Percentiles rank a stretch among this genome's conserved stretches.
phyloP scores from a whole-genome alignment of 2,888 invertebrate species.

The Drosophila gaucha region DNA sequence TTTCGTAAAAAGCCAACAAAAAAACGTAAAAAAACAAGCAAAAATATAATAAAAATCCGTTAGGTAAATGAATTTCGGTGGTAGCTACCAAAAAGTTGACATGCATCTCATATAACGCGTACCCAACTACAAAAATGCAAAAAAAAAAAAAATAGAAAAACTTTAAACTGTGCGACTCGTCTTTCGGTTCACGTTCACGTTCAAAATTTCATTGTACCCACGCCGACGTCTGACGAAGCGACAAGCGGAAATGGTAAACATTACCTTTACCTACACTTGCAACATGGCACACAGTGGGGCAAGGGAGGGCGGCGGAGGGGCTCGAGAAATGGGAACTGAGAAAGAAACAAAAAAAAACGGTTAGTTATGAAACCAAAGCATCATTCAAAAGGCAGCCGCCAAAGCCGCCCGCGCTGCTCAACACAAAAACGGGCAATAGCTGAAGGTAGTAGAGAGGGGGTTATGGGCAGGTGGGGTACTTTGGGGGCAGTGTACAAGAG shows the following conservation, averaged over 20 bases:
- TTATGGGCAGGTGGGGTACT: background rate
- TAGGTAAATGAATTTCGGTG: constrained; percentile 70
- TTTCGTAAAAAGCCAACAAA: constrained; percentile 21
- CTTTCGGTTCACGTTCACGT: constrained; percentile 68
- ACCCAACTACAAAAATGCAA: constrained; percentile 30
- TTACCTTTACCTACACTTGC: constrained; percentile 75
- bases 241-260: constrained; percentile 80
- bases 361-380: constrained; percentile 80
- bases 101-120: constrained; percentile 80
- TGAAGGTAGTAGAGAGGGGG: background rate
- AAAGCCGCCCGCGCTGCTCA: constrained; percentile 73
- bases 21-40: constrained; percentile 19
- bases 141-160: constrained; percentile 8
- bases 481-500: constrained; percentile 27
- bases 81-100: constrained; percentile 68
- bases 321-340: constrained; percentile 67
- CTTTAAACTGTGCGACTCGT: constrained; percentile 38
- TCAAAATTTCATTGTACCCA: constrained; percentile 77
- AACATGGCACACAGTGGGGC: constrained; percentile 39
- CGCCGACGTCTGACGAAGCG: constrained; percentile 70
- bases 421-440: background rate
- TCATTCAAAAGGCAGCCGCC: constrained; percentile 74
- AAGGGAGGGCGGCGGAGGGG: background rate
- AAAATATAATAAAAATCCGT: constrained; percentile 54
- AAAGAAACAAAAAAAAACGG: constrained; percentile 53